Base-by-base conservation (phyloP, 2,888 invertebrate species). In the Drosophila kambysellisi region DNA sequence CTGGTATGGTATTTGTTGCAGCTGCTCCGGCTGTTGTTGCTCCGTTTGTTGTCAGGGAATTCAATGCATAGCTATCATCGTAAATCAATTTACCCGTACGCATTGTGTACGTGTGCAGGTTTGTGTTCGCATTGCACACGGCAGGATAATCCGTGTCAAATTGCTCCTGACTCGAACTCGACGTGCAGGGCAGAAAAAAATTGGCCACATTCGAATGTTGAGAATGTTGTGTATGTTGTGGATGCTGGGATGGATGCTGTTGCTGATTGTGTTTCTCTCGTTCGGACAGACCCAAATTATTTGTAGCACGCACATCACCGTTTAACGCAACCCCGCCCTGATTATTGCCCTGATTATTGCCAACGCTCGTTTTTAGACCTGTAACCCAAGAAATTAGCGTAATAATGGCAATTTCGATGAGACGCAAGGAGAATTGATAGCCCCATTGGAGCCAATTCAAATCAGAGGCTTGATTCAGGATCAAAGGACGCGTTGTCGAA, bases 381-480 rank as follows among this genome's bases (percentile, higher is more conserved):
- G 97, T 97, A 12, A 98, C 97, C 95, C 97, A 98, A 0, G 97
- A 96, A 82, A 98, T 94, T 63, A 97, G 94, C 6, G 96, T 96
- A 83, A 98, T 97, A 89, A 98, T 96, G n/a, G 96, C 95, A 53
- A 98, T 95, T 93, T 98, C 98, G 61, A 98, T 95, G 8, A 98
- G 94, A 33, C 98, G 95, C 60, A 98, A 95, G 0, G 96, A 96
- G 90, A 97, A 96, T 91, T 98, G 97, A 94, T 97, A 98, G 29
- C 97, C 96, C 97, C 98, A 98, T 94, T 98, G 96, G 5, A 98
- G 94, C 98, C 98, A 98, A 74, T 96, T 96, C 84, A 96, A 95
- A 84, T 96, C 96, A 0, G 85, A 67, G n/a, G 84, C 81, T 93
- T 93, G 76, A 91, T 93, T 60, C 20, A 89, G 46, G 15, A 46